phyloP scores from a whole-genome alignment of 37 sponge, comb jelly and placozoan species.

The Tethya wilhelma region DNA sequence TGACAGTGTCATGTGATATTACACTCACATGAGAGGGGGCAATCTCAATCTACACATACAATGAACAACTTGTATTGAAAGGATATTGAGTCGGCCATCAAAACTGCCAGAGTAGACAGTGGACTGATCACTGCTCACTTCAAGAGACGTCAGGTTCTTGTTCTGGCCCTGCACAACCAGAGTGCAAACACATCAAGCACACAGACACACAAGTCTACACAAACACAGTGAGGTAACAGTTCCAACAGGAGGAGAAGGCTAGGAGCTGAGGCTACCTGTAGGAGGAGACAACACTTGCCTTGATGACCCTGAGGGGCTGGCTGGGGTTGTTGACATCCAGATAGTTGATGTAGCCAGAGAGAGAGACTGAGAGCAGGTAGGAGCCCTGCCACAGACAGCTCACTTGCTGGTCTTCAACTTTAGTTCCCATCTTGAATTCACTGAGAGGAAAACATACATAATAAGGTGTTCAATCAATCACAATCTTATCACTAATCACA shows the following conservation, averaged over 20 bases:
- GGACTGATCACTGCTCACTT: conserved; percentile 32
- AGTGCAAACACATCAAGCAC: not conserved
- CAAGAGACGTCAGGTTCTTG: conserved; percentile 80
- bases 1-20: too few species aligned
- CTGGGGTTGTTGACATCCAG: conserved; percentile 89
- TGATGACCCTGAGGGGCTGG: conserved; percentile 81
- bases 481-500: too few species aligned
- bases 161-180: conserved; percentile 73
- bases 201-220: not conserved
- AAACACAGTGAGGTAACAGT: not conserved
- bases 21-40: too few species aligned
- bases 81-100: conserved; percentile 86
- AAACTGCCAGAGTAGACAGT: conserved; percentile 80
- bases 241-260: too few species aligned
- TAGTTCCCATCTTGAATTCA: conserved; percentile 88
- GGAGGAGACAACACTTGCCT: conserved; percentile 36
- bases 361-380: conserved; percentile 85
- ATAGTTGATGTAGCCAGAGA: conserved; percentile 95
- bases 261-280: not conserved
- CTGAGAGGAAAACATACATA: conserved; percentile 14
- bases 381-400: conserved; percentile 96
- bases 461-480: not conserved
- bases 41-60: too few species aligned
- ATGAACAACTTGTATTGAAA: too few species aligned
- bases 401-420: conserved; percentile 91